Conservation (phyloP, 2,113 vertebrate genomes). For the Catharus minimus region DNA sequence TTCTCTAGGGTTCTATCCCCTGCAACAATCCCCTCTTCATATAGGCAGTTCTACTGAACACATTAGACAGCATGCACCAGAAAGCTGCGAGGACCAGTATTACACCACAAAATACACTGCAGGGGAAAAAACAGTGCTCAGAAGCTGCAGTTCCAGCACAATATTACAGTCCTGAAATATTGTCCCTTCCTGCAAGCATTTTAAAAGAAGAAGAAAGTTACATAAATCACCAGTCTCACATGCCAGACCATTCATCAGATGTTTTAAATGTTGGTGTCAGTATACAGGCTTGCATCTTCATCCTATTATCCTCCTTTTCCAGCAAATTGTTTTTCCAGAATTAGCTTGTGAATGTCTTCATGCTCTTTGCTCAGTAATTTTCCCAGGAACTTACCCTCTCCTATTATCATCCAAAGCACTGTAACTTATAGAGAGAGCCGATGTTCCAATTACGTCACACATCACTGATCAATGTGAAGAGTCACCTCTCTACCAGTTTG, state of each 20-base stretch:
- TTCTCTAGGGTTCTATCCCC: neutral
- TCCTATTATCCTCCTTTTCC: neutral
- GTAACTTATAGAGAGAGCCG: neutral
- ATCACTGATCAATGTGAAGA: neutral
- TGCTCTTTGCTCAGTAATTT: neutral
- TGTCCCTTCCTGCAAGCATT: neutral
- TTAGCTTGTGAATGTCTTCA: neutral
- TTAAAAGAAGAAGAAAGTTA: conserved; percentile 7
- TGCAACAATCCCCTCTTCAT: neutral
- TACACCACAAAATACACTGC: neutral
- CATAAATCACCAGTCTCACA: neutral
- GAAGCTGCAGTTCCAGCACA: neutral
- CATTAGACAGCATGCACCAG: neutral
- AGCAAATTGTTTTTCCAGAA: neutral
- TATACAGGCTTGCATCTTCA: neutral
- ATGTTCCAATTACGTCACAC: neutral
- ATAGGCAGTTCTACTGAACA: neutral
- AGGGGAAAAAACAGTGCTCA: neutral
- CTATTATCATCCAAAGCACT: neutral
- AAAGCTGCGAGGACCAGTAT: neutral
- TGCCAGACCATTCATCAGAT: neutral
- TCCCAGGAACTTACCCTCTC: neutral
- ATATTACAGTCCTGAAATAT: neutral
- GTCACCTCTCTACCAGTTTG: neutral
- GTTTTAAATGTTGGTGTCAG: neutral